These are phyloP conservation scores for Rhagoletis pomonella DNA, from an alignment of 1,140 invertebrate species.

Conservation along the genomic window DNA sequence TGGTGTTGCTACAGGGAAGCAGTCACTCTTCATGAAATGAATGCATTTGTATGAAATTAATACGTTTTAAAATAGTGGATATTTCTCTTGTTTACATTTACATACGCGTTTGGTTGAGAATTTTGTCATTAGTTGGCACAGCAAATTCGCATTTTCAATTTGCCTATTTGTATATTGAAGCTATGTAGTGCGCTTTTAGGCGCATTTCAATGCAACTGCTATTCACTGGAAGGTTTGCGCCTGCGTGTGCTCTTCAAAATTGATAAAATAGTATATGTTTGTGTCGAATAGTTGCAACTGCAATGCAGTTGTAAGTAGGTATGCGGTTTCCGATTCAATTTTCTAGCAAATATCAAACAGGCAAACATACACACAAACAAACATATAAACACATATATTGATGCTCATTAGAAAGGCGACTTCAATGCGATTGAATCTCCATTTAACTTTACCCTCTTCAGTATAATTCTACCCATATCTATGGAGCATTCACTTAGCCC, in stretches of 20 bases:
- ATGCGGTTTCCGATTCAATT: neutral
- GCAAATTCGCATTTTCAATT: too few relatives aligned
- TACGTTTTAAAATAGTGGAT: too few relatives aligned
- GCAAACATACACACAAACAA: too few relatives aligned
- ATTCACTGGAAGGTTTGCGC: neutral
- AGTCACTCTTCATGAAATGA: too few relatives aligned
- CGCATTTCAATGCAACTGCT: neutral
- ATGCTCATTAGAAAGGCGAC: too few relatives aligned
- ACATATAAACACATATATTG: neutral
- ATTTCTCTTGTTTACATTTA: too few relatives aligned
- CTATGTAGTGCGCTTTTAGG: neutral
- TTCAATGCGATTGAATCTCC: too few relatives aligned
- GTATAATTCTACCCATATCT: neutral
- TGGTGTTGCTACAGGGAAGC: too few relatives aligned
- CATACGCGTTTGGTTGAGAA: too few relatives aligned
- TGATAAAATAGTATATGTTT: neutral
- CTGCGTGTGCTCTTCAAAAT: neutral
- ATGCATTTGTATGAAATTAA: too few relatives aligned
- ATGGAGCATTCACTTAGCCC: neutral
- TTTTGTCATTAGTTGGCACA: too few relatives aligned
- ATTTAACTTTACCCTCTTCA: neutral
- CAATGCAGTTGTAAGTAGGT: neutral
- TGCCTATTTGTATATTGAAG: too few relatives aligned
- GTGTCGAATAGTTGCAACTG: neutral
- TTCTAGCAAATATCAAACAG: neutral